Conservation (phyloP, 2,113 vertebrate species). For the Noctilio leporinus region DNA sequence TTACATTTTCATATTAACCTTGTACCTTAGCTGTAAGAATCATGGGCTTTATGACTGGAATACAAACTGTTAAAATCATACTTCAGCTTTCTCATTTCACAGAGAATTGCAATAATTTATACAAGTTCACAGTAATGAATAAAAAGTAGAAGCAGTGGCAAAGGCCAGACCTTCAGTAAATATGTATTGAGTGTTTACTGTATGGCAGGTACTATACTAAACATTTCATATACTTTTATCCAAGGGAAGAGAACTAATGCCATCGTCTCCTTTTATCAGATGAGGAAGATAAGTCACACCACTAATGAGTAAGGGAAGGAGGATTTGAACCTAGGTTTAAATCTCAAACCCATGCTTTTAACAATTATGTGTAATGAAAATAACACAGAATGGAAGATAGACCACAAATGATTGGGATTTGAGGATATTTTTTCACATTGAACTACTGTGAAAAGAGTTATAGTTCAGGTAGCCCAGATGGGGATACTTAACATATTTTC, state of each 20-base stretch:
- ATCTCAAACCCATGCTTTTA: background rate
- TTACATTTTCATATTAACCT: background rate
- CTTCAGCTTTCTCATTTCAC: background rate
- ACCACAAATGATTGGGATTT: too few relatives aligned
- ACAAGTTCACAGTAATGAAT: background rate
- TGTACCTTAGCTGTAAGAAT: background rate
- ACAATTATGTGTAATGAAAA: background rate
- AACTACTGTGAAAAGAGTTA: background rate
- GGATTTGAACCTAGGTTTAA: background rate
- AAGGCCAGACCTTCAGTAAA: background rate
- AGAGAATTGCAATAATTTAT: background rate
- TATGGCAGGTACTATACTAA: background rate
- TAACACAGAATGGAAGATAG: background rate
- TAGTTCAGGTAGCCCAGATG: background rate
- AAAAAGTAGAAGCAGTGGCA: background rate
- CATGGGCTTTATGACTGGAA: background rate
- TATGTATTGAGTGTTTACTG: too few relatives aligned
- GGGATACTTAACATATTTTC: background rate
- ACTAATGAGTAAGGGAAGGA: background rate
- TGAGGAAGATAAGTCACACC: background rate
- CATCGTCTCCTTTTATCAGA: background rate
- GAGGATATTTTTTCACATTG: background rate
- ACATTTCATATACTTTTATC: background rate
- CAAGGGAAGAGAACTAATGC: background rate
- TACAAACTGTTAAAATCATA: background rate